Conservation (phyloP, 2,797 vertebrate genomes). For the Acropternis orthonyx region DNA sequence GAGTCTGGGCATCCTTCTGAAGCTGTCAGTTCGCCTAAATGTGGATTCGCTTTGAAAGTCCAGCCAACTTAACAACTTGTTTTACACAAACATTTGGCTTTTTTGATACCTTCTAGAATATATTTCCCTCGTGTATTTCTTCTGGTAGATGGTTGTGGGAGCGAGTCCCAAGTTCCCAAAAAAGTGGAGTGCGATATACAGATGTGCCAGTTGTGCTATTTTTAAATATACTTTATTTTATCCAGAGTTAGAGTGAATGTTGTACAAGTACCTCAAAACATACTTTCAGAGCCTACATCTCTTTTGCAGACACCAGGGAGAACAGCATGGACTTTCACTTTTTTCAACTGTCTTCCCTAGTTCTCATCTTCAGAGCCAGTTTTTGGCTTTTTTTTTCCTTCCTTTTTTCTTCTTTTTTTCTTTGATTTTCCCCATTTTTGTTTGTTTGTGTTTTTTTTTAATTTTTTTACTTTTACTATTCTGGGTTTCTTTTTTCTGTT, state of each 20-base stretch:
- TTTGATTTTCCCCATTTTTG: accelerated
- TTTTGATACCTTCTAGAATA: background rate
- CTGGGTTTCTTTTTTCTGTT: background rate
- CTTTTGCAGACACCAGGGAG: background rate
- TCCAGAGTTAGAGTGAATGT: background rate
- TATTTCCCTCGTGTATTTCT: background rate
- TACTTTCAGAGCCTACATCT: background rate
- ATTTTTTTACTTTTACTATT: background rate
- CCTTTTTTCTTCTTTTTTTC: accelerated
- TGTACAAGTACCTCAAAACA: background rate
- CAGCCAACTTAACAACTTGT: background rate
- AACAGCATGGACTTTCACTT: background rate
- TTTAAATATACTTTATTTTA: background rate
- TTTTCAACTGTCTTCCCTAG: background rate
- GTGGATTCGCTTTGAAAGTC: background rate
- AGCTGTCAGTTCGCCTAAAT: background rate
- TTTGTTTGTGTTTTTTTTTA: accelerated
- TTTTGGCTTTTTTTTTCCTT: background rate
- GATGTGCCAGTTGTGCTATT: background rate
- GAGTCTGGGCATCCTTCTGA: background rate
- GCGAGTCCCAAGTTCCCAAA: background rate
- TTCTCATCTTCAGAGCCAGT: background rate
- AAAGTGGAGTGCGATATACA: background rate
- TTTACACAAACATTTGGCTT: background rate
- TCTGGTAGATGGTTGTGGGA: background rate